These are phyloP conservation scores for Agelastica alni DNA, from an alignment of 2,888 invertebrate species.

Conservation along the genomic window DNA sequence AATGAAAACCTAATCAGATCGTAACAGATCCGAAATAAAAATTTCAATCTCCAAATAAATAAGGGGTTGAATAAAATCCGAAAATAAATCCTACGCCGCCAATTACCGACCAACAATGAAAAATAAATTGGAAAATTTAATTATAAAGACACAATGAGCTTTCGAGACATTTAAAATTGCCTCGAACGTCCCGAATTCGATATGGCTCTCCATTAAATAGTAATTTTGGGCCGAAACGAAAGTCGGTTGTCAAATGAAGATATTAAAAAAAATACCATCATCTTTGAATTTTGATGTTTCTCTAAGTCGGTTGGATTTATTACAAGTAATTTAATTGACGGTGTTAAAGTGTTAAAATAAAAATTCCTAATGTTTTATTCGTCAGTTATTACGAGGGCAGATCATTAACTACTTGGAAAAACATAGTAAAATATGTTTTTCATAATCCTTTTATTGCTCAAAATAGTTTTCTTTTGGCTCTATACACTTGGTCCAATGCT, in stretches of 20 bases:
- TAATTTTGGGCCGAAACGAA: constrained; percentile 28
- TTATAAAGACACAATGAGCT: constrained; percentile 25
- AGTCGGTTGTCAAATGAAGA: constrained; percentile 38
- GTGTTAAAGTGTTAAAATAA: not conserved
- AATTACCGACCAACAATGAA: constrained; percentile 13
- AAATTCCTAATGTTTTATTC: too few species aligned
- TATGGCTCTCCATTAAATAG: constrained; percentile 29
- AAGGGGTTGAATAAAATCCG: constrained; percentile 10
- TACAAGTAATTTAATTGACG: not conserved
- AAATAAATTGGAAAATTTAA: constrained; percentile 21
- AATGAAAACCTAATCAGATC: constrained; percentile 2
- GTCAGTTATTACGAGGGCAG: too few species aligned
- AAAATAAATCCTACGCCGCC: constrained; percentile 12
- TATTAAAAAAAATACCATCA: constrained; percentile 31
- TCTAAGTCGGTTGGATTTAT: not conserved
- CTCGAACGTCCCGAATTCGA: constrained; percentile 22
- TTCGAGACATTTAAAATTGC: constrained; percentile 20
- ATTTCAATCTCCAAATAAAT: constrained; percentile 15
- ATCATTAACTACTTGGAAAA: too few species aligned
- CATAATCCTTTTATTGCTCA: too few species aligned
- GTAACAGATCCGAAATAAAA: constrained; percentile 4
- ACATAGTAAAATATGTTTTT: too few species aligned
- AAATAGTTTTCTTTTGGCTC: too few species aligned
- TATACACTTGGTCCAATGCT: too few species aligned
- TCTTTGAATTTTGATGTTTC: constrained; percentile 1